These are phyloP conservation scores for Drosophila atripex DNA, from an alignment of 2,888 invertebrate genomes.

Conservation along the genomic window DNA sequence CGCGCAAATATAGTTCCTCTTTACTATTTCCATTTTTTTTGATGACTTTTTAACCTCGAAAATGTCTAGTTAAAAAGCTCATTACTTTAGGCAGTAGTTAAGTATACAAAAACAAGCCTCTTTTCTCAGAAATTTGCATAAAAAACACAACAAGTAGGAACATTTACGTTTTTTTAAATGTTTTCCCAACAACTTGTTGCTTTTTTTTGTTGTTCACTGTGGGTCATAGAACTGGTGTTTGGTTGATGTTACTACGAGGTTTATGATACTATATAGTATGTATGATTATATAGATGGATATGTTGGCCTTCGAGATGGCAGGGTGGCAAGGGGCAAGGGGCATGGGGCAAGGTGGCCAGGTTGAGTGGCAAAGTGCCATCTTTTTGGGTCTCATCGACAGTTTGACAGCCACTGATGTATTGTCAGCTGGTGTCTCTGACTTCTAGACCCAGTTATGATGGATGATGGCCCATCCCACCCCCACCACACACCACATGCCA, in stretches of 20 bases:
- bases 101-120: constrained; percentile 1
- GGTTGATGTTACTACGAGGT: constrained; percentile 9
- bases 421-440: constrained; percentile 15
- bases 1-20: background rate
- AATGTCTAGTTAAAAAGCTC: background rate
- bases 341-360: no score
- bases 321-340: background rate
- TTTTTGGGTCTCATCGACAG: constrained; percentile 37
- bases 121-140: constrained; percentile 32
- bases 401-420: constrained; percentile 52
- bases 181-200: constrained; percentile 24
- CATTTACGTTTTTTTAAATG: background rate
- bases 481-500: no score
- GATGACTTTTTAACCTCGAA: constrained; percentile 11
- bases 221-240: constrained; percentile 30
- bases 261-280: constrained; percentile 6
- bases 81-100: constrained; percentile 6
- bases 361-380: background rate
- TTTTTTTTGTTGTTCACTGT: no score
- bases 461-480: constrained; percentile 17
- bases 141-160: background rate
- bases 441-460: constrained; percentile 29
- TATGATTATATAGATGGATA: constrained; percentile 8
- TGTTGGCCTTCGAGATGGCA: constrained; percentile 24
- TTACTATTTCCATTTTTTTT: background rate